Conservation (phyloP, 2,888 invertebrate species). For the Callyntrura sp. region DNA sequence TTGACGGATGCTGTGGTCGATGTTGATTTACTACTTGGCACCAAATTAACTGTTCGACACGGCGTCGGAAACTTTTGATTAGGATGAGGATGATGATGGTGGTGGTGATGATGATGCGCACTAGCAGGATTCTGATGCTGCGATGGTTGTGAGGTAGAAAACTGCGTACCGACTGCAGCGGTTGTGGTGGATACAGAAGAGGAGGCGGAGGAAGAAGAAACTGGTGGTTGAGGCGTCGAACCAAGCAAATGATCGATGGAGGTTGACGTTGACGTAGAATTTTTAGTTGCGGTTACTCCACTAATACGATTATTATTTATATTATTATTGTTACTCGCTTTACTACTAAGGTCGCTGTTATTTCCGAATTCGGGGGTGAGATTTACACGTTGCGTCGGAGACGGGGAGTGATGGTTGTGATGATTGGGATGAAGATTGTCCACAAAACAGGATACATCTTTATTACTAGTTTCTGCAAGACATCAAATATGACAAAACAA, state of each 20-base stretch:
- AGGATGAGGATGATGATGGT: conserved; percentile 37
- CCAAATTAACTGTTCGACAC: conserved; percentile 40
- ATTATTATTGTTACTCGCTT: conserved; percentile 16
- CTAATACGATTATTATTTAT: neutral
- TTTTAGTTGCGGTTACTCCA: neutral
- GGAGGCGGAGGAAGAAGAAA: conserved; percentile 12
- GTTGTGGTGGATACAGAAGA: conserved; percentile 22
- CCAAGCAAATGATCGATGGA: conserved; percentile 49
- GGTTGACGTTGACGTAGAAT: conserved; percentile 69
- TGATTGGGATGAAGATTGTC: conserved; percentile 51
- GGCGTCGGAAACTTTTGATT: conserved; percentile 18
- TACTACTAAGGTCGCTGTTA: conserved; percentile 14
- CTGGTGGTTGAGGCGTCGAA: neutral
- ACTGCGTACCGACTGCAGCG: conserved; percentile 57
- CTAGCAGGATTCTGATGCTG: conserved; percentile 24
- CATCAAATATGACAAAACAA: neutral
- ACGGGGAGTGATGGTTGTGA: conserved; percentile 5
- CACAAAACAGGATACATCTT: conserved; percentile 48
- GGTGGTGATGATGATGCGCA: conserved; percentile 9
- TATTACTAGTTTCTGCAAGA: conserved; percentile 22
- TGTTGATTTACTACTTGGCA: neutral
- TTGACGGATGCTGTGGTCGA: conserved; percentile 31
- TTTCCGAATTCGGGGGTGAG: conserved; percentile 36
- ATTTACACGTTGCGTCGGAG: conserved; percentile 21
- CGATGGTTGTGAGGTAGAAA: neutral